Conservation (phyloP, 2,797 vertebrate genomes). For the Rallus crepitans region DNA sequence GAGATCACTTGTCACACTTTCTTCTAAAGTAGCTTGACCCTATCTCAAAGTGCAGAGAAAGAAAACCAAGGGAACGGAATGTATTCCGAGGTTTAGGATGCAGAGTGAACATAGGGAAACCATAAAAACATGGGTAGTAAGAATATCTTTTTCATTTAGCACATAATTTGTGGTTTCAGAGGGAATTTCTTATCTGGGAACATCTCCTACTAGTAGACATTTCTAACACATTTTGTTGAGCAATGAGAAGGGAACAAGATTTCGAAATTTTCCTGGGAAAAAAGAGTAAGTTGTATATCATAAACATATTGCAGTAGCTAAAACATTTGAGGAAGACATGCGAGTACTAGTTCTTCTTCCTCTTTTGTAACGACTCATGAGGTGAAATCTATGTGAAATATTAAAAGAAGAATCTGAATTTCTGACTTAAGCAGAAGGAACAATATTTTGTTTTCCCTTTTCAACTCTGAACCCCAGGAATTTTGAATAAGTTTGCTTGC, state of each 20-base stretch:
- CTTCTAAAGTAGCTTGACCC: background rate
- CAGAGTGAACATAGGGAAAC: background rate
- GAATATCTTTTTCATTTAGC: background rate
- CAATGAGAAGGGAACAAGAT: background rate
- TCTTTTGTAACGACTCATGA: background rate
- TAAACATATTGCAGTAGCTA: background rate
- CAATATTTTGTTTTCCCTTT: background rate
- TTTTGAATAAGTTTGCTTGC: background rate
- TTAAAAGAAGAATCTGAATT: background rate
- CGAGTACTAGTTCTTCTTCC: background rate
- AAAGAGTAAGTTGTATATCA: background rate
- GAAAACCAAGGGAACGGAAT: background rate
- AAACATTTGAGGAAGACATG: background rate
- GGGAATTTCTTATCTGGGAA: background rate
- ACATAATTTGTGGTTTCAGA: background rate
- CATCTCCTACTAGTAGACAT: background rate
- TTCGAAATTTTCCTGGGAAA: background rate
- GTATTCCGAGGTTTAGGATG: background rate
- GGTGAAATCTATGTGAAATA: background rate
- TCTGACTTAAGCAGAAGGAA: background rate
- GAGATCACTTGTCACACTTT: background rate
- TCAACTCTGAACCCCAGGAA: background rate
- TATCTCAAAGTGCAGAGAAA: background rate
- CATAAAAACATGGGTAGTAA: background rate
- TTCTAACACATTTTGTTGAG: background rate